phyloP scores from a whole-genome alignment of 2,113 vertebrate genomes.

The Ploceus nigricollis region DNA sequence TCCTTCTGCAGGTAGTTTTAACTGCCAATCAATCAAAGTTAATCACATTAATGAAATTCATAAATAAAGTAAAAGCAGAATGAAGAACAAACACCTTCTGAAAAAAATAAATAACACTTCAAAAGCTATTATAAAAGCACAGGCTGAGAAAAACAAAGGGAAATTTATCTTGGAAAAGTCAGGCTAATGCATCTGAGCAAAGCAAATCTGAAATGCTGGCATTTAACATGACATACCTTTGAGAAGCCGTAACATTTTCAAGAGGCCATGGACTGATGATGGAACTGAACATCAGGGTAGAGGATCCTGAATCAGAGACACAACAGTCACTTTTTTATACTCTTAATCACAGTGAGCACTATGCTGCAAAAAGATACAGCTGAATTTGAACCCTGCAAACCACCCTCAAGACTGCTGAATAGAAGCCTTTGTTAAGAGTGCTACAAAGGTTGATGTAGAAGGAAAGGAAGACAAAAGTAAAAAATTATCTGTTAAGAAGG shows the following conservation, averaged over 20 bases:
- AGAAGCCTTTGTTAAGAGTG: background rate
- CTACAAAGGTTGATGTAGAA: background rate
- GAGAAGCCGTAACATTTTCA: background rate
- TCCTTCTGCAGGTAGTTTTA: background rate
- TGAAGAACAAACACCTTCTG: background rate
- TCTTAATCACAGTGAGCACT: background rate
- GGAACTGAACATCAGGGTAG: background rate
- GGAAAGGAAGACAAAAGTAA: background rate
- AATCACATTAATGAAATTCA: slow-evolving; percentile 37
- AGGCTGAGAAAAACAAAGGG: background rate
- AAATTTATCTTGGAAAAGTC: background rate
- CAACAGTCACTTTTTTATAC: background rate
- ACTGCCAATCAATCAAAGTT: slow-evolving; percentile 24
- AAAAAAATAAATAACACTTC: background rate
- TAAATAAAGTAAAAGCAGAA: background rate
- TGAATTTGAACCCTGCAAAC: background rate
- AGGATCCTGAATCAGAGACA: background rate
- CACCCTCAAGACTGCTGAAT: background rate
- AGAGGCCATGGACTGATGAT: background rate
- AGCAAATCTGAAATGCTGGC: background rate
- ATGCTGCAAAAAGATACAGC: background rate
- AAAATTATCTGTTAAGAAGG: background rate
- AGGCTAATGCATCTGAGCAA: background rate
- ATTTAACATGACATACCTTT: slow-evolving; percentile 6
- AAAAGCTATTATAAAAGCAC: background rate